Evolutionary conservation across 2,888 invertebrate genomes (phyloP), one percentile per base, ranked within the genome.

Genomic region (Entomobrya proxima): DNA sequence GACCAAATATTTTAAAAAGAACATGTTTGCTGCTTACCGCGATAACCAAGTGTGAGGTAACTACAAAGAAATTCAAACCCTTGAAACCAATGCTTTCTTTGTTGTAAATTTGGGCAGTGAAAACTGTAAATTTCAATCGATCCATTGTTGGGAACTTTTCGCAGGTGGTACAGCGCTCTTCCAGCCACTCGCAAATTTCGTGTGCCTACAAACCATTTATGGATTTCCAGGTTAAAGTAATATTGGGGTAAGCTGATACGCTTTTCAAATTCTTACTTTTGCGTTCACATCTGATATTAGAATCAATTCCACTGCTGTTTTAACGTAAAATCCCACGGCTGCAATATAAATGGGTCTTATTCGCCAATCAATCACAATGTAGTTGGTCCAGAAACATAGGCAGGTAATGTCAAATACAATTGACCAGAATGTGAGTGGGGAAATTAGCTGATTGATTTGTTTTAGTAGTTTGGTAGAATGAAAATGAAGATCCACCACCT

Each of bases 401-500:
- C 74, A 50, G 6, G 64, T 30, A 11, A 86, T n/a, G 67, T 83
- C 82, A 37, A 74, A 82, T 2, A 74, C 72, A 37, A 83, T 61
- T 0, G 64, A 74, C 37, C 37, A 61, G 47, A 86, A 78, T 11
- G 86, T 86, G 2, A 86, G 18, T 11, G 86, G 83, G n/a, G 82
- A 72, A 7, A 83, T 50, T 1, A 86, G 44, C n/a, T 77, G 27
- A 44, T 86, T 86, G 0, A 86, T 58, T 6, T 55, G 35, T 44
- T 78, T 77, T 15, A 86, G 44, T 7, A 86, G 35, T 58, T 86
- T 86, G 32, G 67, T 61, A 5, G 82, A 78, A 13, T 82, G 52
- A 58, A 82, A 83, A 18, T 86, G 86, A 21, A 86, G 83, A 21
- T 86, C 86, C 2, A 86, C 40, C 7, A 86, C 37, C 86, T 86